Evolutionary conservation across 2,113 vertebrate genomes (phyloP).

Genomic region (Prunella fulvescens): DNA sequence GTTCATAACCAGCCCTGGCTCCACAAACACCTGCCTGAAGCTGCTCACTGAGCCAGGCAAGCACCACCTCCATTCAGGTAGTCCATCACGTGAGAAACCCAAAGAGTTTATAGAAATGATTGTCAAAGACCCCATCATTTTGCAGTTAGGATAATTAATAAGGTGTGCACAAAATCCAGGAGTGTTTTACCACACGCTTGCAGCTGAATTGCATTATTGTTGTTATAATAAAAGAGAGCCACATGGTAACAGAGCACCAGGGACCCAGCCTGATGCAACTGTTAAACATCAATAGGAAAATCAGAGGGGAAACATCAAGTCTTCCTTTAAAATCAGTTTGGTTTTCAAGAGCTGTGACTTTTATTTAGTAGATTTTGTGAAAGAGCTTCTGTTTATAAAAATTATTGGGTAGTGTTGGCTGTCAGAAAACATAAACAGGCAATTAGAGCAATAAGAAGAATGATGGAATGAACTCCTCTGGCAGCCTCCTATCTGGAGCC

Average conservation of each 20-base stretch:
- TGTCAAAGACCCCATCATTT: conserved; percentile 62
- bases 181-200: conserved; percentile 46
- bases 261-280: conserved; percentile 20
- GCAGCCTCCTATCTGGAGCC: background rate
- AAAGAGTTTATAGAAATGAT: conserved; percentile 20
- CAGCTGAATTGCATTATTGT: conserved; percentile 51
- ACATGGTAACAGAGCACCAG: conserved; percentile 13
- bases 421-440: conserved; percentile 60
- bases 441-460: conserved; percentile 44
- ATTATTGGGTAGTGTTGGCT: conserved; percentile 51
- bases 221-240: conserved; percentile 52
- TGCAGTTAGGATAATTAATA: conserved; percentile 65
- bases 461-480: background rate
- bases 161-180: conserved; percentile 39
- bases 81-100: conserved; percentile 28
- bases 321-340: conserved; percentile 22
- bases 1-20: background rate
- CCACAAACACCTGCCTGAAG: background rate
- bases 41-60: background rate
- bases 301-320: conserved; percentile 12
- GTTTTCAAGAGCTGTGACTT: conserved; percentile 42
- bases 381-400: conserved; percentile 54
- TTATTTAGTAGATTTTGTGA: conserved; percentile 15
- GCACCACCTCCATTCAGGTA: conserved; percentile 21
- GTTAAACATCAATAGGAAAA: background rate